phyloP scores from a whole-genome alignment of 2,113 vertebrate genomes.

The Anoura caudifer region DNA sequence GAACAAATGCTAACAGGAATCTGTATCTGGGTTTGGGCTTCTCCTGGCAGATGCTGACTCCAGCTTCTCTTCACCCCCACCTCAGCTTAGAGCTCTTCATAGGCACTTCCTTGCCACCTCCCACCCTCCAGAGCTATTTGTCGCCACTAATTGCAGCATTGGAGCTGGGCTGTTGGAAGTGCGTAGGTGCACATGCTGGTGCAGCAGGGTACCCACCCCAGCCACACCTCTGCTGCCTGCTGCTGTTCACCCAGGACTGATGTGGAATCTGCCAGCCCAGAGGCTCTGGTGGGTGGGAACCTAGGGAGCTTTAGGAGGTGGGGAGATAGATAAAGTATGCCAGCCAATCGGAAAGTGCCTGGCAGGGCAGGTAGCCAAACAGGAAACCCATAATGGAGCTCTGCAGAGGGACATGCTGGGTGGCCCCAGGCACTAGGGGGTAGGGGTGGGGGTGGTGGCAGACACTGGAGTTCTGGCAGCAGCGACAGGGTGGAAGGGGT shows the following conservation, averaged over 20 bases:
- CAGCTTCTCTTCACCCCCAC: not conserved
- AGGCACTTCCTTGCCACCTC: not conserved
- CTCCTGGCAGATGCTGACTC: not conserved
- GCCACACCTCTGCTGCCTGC: not conserved
- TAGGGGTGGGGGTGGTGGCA: not conserved
- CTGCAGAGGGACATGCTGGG: constrained; percentile 43
- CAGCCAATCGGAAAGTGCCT: constrained; percentile 27
- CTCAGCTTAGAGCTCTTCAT: not conserved
- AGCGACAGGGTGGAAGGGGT: not conserved
- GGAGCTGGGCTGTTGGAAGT: constrained; percentile 27
- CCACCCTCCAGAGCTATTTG: constrained; percentile 17
- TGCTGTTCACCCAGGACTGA: not conserved
- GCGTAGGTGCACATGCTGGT: constrained; percentile 60
- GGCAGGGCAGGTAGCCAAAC: constrained; percentile 29
- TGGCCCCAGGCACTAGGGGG: not conserved
- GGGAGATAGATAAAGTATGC: not conserved
- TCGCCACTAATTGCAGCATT: constrained; percentile 24
- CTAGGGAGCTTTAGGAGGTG: not conserved
- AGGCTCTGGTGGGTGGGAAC: not conserved
- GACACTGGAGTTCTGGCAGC: not conserved
- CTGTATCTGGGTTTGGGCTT: not conserved
- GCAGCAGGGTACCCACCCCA: not conserved
- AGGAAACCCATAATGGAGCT: not conserved
- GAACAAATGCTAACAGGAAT: constrained; percentile 2
- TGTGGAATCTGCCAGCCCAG: not conserved